A percentile compares a stretch with the other conserved stretches of the same genome.
Conservation (phyloP, 2,888 invertebrate species). For the Tachina lurida region DNA sequence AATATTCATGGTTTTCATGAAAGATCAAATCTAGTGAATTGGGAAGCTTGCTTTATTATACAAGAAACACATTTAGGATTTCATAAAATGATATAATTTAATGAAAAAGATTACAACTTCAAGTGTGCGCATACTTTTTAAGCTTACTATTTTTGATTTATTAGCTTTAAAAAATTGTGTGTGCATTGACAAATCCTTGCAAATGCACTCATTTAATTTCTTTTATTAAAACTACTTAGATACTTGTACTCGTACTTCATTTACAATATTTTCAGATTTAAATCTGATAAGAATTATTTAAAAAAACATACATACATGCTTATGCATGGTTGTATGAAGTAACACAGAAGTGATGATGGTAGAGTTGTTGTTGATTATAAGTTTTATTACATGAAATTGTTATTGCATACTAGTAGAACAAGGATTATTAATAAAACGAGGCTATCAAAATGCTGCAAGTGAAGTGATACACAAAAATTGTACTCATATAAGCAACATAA, state of each 20-base stretch:
- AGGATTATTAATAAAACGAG: slow-evolving; percentile 48
- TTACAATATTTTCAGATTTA: slow-evolving; percentile 61
- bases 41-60: too few relatives aligned
- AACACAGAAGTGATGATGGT: background rate
- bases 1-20: too few relatives aligned
- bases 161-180: background rate
- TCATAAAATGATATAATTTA: background rate
- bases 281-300: slow-evolving; percentile 65
- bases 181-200: slow-evolving; percentile 37
- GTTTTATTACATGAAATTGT: background rate
- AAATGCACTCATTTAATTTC: slow-evolving; percentile 31
- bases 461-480: slow-evolving; percentile 35
- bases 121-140: slow-evolving; percentile 2
- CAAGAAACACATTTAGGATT: background rate
- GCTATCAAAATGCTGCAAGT: slow-evolving; percentile 61
- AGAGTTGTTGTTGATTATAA: slow-evolving; percentile 13
- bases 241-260: slow-evolving; percentile 28
- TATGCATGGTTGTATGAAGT: too few relatives aligned
- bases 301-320: background rate
- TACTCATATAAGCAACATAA: background rate
- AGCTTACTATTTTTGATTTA: slow-evolving; percentile 7
- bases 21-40: too few relatives aligned
- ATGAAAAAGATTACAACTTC: background rate
- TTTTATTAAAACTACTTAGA: slow-evolving; percentile 38
- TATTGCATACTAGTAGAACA: slow-evolving; percentile 21